Base-by-base conservation (phyloP, 2,888 invertebrate genomes). In the Eurois occulta region DNA sequence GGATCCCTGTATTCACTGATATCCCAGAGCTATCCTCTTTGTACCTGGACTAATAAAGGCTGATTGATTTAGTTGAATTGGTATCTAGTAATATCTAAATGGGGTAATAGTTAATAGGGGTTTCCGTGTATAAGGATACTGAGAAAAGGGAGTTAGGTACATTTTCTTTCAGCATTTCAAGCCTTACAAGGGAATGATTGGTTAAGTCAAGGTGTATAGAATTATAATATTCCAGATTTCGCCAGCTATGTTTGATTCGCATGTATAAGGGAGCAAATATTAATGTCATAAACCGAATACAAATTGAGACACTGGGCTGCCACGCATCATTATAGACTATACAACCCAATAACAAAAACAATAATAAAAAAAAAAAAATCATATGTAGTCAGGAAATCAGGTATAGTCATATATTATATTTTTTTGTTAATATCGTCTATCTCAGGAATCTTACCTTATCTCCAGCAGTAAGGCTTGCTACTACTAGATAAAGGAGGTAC, bases 1-100 rank as follows among this genome's bases (percentile, higher is more conserved):
- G 81, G 86, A 91, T 90, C 90, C 87, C 86, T 85, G 86, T 86
- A 86, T 86, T 88, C 86, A 86, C 78, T 75, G 81, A 58, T 64
- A 74, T 75, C 71, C 66, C 72, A 66, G 43, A 75, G 64, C n/a
- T 71, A 58, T 70, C 65, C 46, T 16, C 64, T 70, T 65, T 69
- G 62, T 65, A 75, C 28, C 58, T 70, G 48, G 10, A 5, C 21
- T 66, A 73, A 52, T 68, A 52, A 72, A 58, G n/a, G 7, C n/a
- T 35, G n/a, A n/a, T 70, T 75, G 65, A 52, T 62, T 75, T 72
- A 35, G 52, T 60, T 58, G 38, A 48, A 55, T 71, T 48, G n/a
- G n/a, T 10, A 43, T 6, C 58, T 35, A 11, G 2, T 32, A 46
- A 55, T 78, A 41, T 78, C 16, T 48, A 13, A 78, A 77, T 69